Percentiles rank a stretch among this genome's conserved stretches.
phyloP scores from a whole-genome alignment of 2,888 invertebrate genomes.

The Brenthis daphne region DNA sequence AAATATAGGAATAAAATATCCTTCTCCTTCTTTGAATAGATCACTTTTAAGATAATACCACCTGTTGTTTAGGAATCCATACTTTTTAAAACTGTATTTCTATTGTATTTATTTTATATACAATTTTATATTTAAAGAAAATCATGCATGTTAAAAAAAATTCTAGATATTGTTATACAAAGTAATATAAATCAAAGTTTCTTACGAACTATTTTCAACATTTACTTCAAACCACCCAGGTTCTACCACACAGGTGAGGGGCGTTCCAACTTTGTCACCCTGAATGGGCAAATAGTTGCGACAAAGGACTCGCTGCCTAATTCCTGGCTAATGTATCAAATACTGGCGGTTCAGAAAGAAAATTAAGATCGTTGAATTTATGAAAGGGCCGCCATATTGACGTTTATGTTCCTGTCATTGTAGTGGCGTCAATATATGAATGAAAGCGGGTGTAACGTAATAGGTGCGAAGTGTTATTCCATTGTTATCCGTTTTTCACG shows the following conservation, averaged over 20 bases:
- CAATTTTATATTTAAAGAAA: no score
- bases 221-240: constrained; percentile 65
- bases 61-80: no score
- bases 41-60: no score
- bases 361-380: constrained; percentile 48
- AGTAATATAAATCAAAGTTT: no score
- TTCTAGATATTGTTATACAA: no score
- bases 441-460: constrained; percentile 72
- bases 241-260: constrained; percentile 72
- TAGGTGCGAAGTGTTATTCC: constrained; percentile 78
- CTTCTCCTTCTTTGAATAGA: no score
- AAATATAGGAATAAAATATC: no score
- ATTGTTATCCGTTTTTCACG: constrained; percentile 62
- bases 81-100: no score
- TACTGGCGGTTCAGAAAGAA: constrained; percentile 57
- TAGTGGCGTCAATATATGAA: constrained; percentile 76
- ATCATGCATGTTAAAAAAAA: no score
- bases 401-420: constrained; percentile 76
- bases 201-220: neutral
- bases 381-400: constrained; percentile 68
- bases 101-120: no score
- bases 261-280: constrained; percentile 76
- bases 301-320: constrained; percentile 71
- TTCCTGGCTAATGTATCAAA: constrained; percentile 79
- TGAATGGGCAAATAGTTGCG: constrained; percentile 51